These are phyloP conservation scores for Emesis furor DNA, from an alignment of 2,888 invertebrate species.

Conservation along the genomic window DNA sequence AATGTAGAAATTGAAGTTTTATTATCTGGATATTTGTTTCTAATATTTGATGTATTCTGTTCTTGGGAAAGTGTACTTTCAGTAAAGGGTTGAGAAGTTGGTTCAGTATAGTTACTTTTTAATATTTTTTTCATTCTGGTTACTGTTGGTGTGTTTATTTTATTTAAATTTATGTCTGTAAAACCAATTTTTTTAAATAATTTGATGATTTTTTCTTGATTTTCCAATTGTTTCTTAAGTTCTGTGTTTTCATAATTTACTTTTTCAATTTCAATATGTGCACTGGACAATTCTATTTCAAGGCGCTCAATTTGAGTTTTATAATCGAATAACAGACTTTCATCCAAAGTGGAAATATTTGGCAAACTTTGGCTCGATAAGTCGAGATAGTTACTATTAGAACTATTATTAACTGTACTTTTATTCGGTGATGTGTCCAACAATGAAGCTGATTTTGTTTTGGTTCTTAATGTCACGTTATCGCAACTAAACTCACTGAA, in stretches of 20 bases:
- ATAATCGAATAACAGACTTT: background rate
- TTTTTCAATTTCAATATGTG: background rate
- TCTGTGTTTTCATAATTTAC: background rate
- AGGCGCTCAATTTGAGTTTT: background rate
- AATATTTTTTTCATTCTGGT: background rate
- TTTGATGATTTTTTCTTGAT: background rate
- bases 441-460: background rate
- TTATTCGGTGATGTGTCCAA: background rate
- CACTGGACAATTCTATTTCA: background rate
- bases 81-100: background rate
- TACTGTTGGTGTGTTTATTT: background rate
- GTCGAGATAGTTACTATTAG: background rate
- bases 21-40: background rate
- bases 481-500: background rate
- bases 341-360: background rate
- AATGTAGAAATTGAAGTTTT: background rate
- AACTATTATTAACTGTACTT: background rate
- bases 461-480: background rate
- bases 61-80: background rate
- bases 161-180: background rate
- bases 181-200: constrained; percentile 2
- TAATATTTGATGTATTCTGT: background rate
- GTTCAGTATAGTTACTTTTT: background rate
- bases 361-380: background rate
- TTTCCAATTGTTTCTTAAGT: background rate